Conservation (phyloP, 2,113 vertebrate species). For the Pavo muticus region DNA sequence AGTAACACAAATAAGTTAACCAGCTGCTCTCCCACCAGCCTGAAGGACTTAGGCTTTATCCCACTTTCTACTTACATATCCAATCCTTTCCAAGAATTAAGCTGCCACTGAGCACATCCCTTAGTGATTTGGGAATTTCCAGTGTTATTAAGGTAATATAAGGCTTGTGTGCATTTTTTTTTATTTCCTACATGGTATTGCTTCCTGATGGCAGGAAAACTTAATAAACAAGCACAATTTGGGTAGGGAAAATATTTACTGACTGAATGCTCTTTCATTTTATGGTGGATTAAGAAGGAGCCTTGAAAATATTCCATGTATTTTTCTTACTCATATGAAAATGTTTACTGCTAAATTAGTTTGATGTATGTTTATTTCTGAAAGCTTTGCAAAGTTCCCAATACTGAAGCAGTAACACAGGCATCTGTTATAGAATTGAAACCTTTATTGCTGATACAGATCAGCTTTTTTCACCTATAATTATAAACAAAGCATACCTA, state of each 20-base stretch:
- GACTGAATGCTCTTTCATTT: neutral
- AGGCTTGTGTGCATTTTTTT: neutral
- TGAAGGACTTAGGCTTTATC: neutral
- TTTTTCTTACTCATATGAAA: neutral
- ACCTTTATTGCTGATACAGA: neutral
- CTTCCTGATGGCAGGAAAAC: neutral
- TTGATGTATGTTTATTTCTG: neutral
- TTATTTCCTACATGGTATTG: rapidly evolving
- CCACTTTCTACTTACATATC: neutral
- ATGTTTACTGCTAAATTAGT: neutral
- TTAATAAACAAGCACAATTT: neutral
- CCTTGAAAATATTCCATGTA: neutral
- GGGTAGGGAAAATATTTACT: neutral
- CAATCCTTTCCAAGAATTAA: neutral
- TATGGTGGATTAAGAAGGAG: neutral
- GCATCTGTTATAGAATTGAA: neutral
- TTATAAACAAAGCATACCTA: neutral
- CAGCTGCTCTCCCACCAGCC: neutral
- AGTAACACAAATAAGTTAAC: neutral
- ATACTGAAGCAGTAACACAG: neutral
- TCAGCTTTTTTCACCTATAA: neutral
- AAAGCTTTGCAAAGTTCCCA: neutral
- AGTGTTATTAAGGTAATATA: neutral
- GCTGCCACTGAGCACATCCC: neutral
- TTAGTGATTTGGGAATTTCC: neutral